Evolutionary conservation across 2,113 vertebrate species (phyloP).

Genomic region (Cyanoderma ruficeps): DNA sequence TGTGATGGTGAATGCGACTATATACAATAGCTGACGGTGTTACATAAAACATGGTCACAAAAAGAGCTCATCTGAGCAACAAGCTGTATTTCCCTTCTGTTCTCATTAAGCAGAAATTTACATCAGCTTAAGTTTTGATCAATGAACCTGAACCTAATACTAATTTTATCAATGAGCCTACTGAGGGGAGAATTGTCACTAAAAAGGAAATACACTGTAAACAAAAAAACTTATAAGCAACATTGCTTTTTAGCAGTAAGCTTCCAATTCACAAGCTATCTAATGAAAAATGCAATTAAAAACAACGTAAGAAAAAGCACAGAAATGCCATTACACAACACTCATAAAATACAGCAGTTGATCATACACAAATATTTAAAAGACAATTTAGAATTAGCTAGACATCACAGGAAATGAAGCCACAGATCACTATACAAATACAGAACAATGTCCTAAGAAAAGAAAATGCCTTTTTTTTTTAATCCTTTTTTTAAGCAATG

Average conservation of each 20-base stretch:
- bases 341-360: constrained; percentile 57
- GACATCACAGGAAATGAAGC: constrained; percentile 52
- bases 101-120: constrained; percentile 41
- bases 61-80: not conserved
- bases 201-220: constrained; percentile 1
- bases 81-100: not conserved
- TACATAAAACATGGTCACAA: constrained; percentile 8
- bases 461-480: not conserved
- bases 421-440: constrained; percentile 60
- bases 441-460: constrained; percentile 44
- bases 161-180: not conserved
- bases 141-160: not conserved
- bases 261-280: constrained; percentile 49
- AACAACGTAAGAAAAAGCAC: constrained; percentile 46
- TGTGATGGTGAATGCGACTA: not conserved
- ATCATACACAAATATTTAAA: constrained; percentile 44
- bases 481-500: not conserved
- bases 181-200: not conserved
- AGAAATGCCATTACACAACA: constrained; percentile 48
- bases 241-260: constrained; percentile 41
- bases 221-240: constrained; percentile 46
- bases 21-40: constrained; percentile 25
- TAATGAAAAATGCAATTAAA: constrained; percentile 54
- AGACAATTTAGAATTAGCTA: constrained; percentile 55
- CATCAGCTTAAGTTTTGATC: constrained; percentile 6